Conservation (phyloP, 2,888 invertebrate genomes). For the Zaprionus lineosus region DNA sequence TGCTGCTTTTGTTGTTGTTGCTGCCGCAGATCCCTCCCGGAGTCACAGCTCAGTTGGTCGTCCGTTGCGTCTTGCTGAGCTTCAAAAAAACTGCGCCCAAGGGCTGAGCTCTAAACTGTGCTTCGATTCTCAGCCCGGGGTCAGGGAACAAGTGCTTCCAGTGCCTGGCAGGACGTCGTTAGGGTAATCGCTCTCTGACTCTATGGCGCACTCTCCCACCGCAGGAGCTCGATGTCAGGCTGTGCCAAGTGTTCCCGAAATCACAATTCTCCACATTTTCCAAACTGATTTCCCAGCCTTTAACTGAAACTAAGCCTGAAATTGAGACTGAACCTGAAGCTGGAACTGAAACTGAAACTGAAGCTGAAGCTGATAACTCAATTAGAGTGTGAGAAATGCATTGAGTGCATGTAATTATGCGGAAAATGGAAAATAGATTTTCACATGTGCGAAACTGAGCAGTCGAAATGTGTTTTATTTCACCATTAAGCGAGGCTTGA, state of each 20-base stretch:
- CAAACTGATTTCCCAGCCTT: too few relatives aligned
- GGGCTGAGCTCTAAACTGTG: conserved; percentile 12
- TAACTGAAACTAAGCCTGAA: too few relatives aligned
- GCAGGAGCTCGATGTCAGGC: conserved; percentile 40
- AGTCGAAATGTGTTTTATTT: conserved; percentile 12
- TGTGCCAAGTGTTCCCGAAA: conserved; percentile 24
- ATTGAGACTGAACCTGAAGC: too few relatives aligned
- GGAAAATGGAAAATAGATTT: conserved; percentile 38
- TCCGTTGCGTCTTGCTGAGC: conserved; percentile 60
- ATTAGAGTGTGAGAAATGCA: conserved; percentile 58
- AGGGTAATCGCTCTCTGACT: conserved; percentile 36
- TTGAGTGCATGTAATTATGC: conserved; percentile 46
- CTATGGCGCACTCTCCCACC: conserved; percentile 51
- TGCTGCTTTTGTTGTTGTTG: conserved; percentile 26
- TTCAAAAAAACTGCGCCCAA: conserved; percentile 30
- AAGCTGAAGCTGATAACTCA: conserved; percentile 60
- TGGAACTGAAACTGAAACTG: too few relatives aligned
- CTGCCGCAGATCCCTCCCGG: conserved; percentile 39
- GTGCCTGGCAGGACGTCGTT: conserved; percentile 59
- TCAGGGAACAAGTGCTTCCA: conserved; percentile 71
- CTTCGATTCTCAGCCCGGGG: conserved; percentile 14
- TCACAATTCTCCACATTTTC: too few relatives aligned
- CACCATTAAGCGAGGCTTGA: too few relatives aligned
- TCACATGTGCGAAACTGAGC: conserved; percentile 29
- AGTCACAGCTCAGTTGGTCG: conserved; percentile 75